A percentile compares a stretch with the other conserved stretches of the same genome.
phyloP scores from a whole-genome alignment of 2,113 vertebrate species.

The Silurus glanis region DNA sequence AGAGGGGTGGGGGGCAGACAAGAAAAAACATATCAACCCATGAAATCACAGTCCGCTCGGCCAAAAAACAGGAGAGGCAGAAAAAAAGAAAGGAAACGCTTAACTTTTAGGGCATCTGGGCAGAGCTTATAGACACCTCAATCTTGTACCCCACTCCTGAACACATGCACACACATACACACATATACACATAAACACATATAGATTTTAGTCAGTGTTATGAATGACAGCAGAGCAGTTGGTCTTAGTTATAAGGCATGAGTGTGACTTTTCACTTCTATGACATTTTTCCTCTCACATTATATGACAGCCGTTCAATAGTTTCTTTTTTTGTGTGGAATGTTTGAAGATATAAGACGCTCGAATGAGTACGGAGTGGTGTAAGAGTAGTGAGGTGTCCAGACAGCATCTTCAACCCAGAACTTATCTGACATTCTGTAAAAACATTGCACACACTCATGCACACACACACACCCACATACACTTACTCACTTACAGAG shows the following conservation, averaged over 20 bases:
- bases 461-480: constrained; percentile 55
- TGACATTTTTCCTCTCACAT: neutral
- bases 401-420: constrained; percentile 59
- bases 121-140: constrained; percentile 53
- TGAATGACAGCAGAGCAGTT: neutral
- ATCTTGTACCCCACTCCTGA: constrained; percentile 19
- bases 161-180: neutral
- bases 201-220: neutral
- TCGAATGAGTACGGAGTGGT: constrained; percentile 7
- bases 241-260: constrained; percentile 10
- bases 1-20: constrained; percentile 71
- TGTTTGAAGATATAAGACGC: constrained; percentile 23
- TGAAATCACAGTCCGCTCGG: constrained; percentile 81
- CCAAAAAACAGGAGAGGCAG: constrained; percentile 80
- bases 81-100: constrained; percentile 71
- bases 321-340: constrained; percentile 9
- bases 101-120: constrained; percentile 68
- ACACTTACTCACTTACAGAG: constrained; percentile 64
- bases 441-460: constrained; percentile 64
- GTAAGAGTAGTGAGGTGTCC: constrained; percentile 38
- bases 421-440: constrained; percentile 68
- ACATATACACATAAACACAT: neutral
- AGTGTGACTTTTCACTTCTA: neutral
- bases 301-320: neutral
- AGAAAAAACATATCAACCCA: constrained; percentile 64